Base-by-base conservation (phyloP, 2,113 vertebrate genomes). In the Chionis minor region DNA sequence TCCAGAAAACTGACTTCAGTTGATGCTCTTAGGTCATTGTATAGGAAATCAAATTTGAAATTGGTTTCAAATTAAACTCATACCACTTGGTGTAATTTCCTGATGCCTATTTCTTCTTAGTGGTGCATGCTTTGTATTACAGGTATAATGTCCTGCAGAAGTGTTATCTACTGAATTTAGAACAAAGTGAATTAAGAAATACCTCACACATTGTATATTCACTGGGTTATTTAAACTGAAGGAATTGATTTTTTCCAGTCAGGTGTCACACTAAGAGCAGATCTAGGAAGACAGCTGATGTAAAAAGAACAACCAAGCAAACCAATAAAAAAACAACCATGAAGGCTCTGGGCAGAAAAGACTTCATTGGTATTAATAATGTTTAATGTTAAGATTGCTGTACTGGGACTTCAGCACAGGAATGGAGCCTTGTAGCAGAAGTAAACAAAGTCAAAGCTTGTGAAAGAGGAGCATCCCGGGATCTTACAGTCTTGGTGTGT, bases 171-270 rank as follows among this genome's bases (percentile, higher is more conserved):
- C 65, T 61, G 62, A 47, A 65, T 96, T 96, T 85, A 94, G 72
- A 92, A 81, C 71, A 90, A 87, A 86, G 93, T 55, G 1, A 85
- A 62, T 69, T 73, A 74, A 94, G 73, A 91, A 92, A 72, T 73
- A 54, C 54, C 52, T 88, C 78, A 62, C n/a, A 78, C 24, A 59
- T n/a, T 54, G 49, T 82, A 23, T 58, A 91, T 83, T 75, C 63
- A 65, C 32, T 26, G 52, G 61, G 84, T 94, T 96, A 94, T 94
- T 97, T 89, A 96, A 96, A 92, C 69, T 65, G 88, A 85, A 90
- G 22, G 28, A 82, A 97, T 66, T 71, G 32, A 90, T 96, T 86
- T 86, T 90, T 93, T 81, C 73, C 54, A 54, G 32, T 86, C 59
- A 91, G 88, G 30, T 86, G 47, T 86, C 0, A 0, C 2, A 1